Base-by-base conservation (phyloP, 2,888 invertebrate species). In the Drosophila birchii region DNA sequence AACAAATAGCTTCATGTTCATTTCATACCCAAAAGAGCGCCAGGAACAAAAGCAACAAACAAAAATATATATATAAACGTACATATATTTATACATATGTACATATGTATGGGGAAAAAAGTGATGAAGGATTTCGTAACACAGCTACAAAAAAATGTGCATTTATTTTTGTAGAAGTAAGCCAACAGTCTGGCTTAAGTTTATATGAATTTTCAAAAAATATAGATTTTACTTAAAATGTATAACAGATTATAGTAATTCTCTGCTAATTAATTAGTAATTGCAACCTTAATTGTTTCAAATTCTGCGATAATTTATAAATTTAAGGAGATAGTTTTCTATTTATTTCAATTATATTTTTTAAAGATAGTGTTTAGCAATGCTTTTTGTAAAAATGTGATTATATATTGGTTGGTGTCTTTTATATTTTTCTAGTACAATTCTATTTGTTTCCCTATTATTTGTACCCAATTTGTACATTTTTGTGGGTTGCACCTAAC, bases 1-100 rank as follows among this genome's bases (percentile, higher is more conserved):
- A 81, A 81, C 86, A 80, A 86, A 81, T 83, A 76, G 86, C 81
- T 78, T 86, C 80, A 76, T 83, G 84, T 80, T 74, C 81, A 74
- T 76, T 82, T 75, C 62, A 32, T n/a, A 57, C 66, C 57, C 49
- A 29, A 43, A 43, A 18, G 34, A 49, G 57, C 12, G 32, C 58
- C 36, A 51, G 26, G 14, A 38, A 36, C 60, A 59, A 39, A 20
- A 26, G 16, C 34, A 34, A 34, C 23, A 47, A 23, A 47, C 38
- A 14, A 32, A 34, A 60, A 59, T 12, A 34, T 11, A 59, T 3
- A 54, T 61, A 66, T 44, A 36, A 51, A 41, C n/a, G n/a, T n/a
- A n/a, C n/a, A n/a, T n/a, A n/a, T n/a, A n/a, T n/a, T n/a, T n/a
- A n/a, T n/a, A n/a, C n/a, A n/a, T n/a, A n/a, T 86, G 57, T 66